phyloP scores from a whole-genome alignment of 2,888 invertebrate genomes.

The Autographa gamma region DNA sequence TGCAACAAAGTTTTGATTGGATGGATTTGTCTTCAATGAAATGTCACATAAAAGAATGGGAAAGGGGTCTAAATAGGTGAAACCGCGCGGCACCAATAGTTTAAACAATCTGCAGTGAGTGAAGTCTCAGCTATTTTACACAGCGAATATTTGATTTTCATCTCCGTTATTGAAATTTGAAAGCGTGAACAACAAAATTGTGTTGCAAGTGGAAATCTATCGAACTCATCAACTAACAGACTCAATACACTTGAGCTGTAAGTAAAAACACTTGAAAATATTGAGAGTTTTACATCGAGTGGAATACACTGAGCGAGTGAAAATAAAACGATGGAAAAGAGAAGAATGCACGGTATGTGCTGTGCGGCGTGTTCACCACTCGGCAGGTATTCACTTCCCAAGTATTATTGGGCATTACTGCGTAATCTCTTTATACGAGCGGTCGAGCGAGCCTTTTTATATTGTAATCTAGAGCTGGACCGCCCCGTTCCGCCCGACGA shows the following conservation, averaged over 20 bases:
- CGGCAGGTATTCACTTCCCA: conserved; percentile 60
- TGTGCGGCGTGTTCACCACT: conserved; percentile 27
- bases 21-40: no score
- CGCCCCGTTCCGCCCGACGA: conserved; percentile 18
- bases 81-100: no score
- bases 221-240: conserved; percentile 27
- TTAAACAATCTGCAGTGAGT: not conserved
- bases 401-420: conserved; percentile 63
- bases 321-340: conserved; percentile 34
- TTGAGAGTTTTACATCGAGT: conserved; percentile 15
- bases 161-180: not conserved
- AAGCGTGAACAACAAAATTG: conserved; percentile 6
- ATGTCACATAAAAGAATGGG: no score
- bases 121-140: not conserved
- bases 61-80: no score
- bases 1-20: no score
- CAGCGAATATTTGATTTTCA: not conserved
- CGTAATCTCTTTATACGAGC: conserved; percentile 60
- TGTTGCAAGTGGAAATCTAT: conserved; percentile 19
- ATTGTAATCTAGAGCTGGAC: conserved; percentile 57
- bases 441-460: conserved; percentile 52
- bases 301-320: not conserved
- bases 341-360: conserved; percentile 31
- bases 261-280: conserved; percentile 33
- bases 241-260: conserved; percentile 22